Percentiles rank a stretch among this genome's conserved stretches.
phyloP scores from a whole-genome alignment of 2,797 vertebrate genomes.

The Enteromius anoplus region DNA sequence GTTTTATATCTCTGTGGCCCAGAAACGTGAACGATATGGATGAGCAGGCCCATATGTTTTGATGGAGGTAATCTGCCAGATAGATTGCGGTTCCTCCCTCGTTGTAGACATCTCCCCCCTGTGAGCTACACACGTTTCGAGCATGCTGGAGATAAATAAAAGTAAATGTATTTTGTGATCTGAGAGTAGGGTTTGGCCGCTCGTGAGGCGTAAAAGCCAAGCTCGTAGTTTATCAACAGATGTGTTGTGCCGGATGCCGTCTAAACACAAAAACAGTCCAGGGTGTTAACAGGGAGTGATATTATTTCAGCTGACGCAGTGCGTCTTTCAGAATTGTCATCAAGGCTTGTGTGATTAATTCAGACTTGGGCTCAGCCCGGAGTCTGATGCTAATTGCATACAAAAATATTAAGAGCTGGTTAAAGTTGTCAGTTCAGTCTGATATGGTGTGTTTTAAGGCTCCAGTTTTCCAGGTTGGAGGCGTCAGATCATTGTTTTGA shows the following conservation, averaged over 20 bases:
- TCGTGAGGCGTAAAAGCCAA: constrained; percentile 35
- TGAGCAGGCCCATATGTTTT: constrained; percentile 63
- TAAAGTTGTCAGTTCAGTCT: neutral
- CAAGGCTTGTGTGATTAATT: constrained; percentile 27
- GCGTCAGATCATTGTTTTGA: neutral
- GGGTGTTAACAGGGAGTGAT: constrained; percentile 46
- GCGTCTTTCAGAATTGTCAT: constrained; percentile 29
- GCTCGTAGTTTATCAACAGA: constrained; percentile 47
- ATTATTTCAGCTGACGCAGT: constrained; percentile 42
- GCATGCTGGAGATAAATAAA: constrained; percentile 50
- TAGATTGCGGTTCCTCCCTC: constrained; percentile 45
- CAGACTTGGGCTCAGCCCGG: constrained; percentile 5
- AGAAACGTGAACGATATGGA: constrained; percentile 66
- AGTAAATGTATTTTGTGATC: constrained; percentile 25
- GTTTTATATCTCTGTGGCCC: constrained; percentile 68
- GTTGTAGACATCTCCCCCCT: constrained; percentile 21
- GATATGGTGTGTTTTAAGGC: neutral
- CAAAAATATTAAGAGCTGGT: neutral
- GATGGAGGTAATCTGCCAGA: constrained; percentile 59
- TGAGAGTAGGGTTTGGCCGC: constrained; percentile 16
- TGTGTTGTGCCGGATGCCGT: constrained; percentile 26
- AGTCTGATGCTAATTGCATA: neutral
- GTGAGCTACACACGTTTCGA: constrained; percentile 48
- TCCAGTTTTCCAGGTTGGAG: neutral
- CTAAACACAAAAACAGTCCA: constrained; percentile 48